Base-by-base conservation (phyloP, 1,140 invertebrate species). In the Nasonia giraulti region DNA sequence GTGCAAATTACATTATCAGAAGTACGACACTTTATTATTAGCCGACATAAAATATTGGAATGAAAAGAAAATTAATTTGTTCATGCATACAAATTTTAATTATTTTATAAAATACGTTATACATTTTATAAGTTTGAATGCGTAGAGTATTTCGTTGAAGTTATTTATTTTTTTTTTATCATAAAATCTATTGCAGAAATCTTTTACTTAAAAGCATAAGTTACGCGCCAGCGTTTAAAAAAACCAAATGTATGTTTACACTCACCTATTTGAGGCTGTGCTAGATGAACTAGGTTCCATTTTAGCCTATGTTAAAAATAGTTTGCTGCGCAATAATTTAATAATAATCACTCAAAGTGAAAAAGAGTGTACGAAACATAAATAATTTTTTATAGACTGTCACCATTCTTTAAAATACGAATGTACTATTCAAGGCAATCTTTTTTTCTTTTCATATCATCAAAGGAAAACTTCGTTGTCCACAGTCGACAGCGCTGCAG, bases 271-370 rank as follows among this genome's bases (percentile, higher is more conserved):
- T n/a, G 73, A 74, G 73, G 20, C 37, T 7, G 73, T 17, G n/a
- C n/a, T 12, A 33, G 71, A 33, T 33, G 37, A 17, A 40, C 12
- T 40, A 37, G 73, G 37, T 74, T 31, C 73, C 73, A 74, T 74
- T 74, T 74, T 74, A 74, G 33, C 73, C 17, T 8, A 40, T 37
- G 73, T 74, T 74, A 74, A 71, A 71, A 71, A 71, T 71, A 37
- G 20, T 74, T 40, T 37, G 17, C 20, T 74, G 73, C 17, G 73
- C 73, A 74, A 74, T 74, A 40, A 74, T 74, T 37, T 40, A 74
- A 74, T 12, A 71, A 71, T 33, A 71, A 31, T 71, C 5, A 11
- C 27, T 11, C 23, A 17, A 71, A n/a, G 68, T n/a, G 8, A n/a
- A n/a, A 62, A 62, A 62, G 55, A 6, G 1, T 7, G 20, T 7